Base-by-base conservation (phyloP, 2,888 invertebrate genomes). In the Melolontha melolontha region DNA sequence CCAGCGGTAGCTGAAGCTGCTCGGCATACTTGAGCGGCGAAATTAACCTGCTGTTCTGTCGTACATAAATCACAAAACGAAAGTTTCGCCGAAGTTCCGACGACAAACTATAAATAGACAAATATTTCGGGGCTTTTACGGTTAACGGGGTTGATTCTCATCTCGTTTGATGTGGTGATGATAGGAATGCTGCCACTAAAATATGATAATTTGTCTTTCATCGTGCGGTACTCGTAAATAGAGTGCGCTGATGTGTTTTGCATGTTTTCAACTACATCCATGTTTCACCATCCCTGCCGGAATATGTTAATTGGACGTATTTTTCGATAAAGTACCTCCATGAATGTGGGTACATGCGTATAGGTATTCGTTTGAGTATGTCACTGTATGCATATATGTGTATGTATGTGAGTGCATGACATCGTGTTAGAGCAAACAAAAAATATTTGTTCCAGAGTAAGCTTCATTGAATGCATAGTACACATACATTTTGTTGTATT, bases 151-250 rank as follows among this genome's bases (percentile, higher is more conserved):
- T 71, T 66, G 70, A 67, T 64, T 64, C 64, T 67, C 59, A 64
- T 42, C 55, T 64, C 71, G 70, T 73, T 73, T 73, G 73, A 73
- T 72, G 73, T 72, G 73, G 73, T 42, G 68, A 52, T 54, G 64
- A 67, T 65, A 64, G 69, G 69, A 70, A 71, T 71, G 69, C 65
- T 41, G 67, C 59, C 67, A 50, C 63, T 62, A 66, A 70, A 73
- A 73, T 69, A 73, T 69, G 62, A 70, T 71, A 73, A 73, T 73
- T 73, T 70, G 70, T 70, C 69, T 73, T 71, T 73, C 67, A 69
- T 62, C 73, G 52, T 68, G 62, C 41, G 57, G 64, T 50, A 17
- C 11, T 57, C 64, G 44, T 64, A 70, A 70, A 67, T 70, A 70
- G 64, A 70, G 34, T 59, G 59, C 64, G 70, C 47, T 47, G 67